Evolutionary conservation across 2,888 invertebrate species (phyloP), one percentile per base, ranked within the genome.

Genomic region (Vandiemenella viatica): DNA sequence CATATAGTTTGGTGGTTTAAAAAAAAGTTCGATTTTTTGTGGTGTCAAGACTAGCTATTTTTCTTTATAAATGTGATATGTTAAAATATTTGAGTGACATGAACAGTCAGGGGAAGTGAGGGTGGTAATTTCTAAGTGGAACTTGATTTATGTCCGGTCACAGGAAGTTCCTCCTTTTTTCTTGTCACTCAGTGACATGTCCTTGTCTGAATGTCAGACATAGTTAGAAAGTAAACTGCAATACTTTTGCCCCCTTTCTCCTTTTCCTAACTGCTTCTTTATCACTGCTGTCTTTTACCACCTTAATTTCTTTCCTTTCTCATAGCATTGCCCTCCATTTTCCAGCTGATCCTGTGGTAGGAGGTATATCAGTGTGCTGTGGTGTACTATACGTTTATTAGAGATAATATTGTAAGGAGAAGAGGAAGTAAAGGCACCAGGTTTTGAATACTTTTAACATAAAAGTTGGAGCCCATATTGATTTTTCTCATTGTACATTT

Each of bases 401-500:
- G 32, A 4, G 4, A 32, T 32, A 32, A n/a, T n/a, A n/a, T 10
- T 32, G 32, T 13, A 22, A 48, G 38, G 40, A 38, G 17, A 43
- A 37, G 23, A 44, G 21, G 42, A 42, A 42, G 42, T 21, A 42
- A 46, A 21, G 48, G 43, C 37, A 43, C 43, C 43, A 46, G 16
- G 16, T 38, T 46, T 46, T 5, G 19, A 26, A 17, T 13, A n/a
- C n/a, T n/a, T 45, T 10, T 38, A 16, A 21, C 15, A 19, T 16
- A 43, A 49, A 44, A 38, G 21, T 42, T 42, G 26, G 49, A 37
- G 37, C 49, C 40, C 26, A 26, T 37, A 22, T 21, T 15, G 20
- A 37, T 49, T 45, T 48, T 48, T 51, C 45, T 48, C 45, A 47
- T 44, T 50, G 46, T 51, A 51, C 44, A 50, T 50, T 52, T 44